These are phyloP conservation scores for Zophobas atratus DNA, from an alignment of 1,140 invertebrate species.

Conservation along the genomic window DNA sequence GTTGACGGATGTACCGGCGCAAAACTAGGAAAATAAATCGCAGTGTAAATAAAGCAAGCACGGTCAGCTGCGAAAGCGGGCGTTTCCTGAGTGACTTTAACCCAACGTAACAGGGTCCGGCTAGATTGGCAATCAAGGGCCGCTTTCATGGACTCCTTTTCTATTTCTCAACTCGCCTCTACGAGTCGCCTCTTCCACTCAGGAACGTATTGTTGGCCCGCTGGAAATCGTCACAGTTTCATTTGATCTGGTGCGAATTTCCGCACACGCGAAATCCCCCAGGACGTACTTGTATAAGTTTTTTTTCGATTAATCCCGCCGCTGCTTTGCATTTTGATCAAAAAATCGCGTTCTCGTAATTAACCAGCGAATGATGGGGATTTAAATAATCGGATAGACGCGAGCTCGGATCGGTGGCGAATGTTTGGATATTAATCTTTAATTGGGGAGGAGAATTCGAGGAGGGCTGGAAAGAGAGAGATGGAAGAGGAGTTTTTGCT, in stretches of 20 bases:
- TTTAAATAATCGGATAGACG: slow-evolving; percentile 16
- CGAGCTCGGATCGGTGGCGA: neutral
- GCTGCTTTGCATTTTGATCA: slow-evolving; percentile 34
- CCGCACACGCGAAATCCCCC: slow-evolving; percentile 32
- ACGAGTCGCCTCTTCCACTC: slow-evolving; percentile 37
- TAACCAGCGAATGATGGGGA: slow-evolving; percentile 1
- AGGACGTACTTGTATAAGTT: slow-evolving; percentile 33
- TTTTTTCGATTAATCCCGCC: slow-evolving; percentile 32
- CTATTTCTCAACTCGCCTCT: slow-evolving; percentile 49
- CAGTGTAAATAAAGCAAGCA: slow-evolving; percentile 44
- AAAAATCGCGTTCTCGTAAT: slow-evolving; percentile 9
- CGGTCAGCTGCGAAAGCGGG: slow-evolving; percentile 42
- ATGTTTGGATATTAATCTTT: neutral
- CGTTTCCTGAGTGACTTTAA: slow-evolving; percentile 47
- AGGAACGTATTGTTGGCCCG: slow-evolving; percentile 31
- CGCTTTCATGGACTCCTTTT: slow-evolving; percentile 54
- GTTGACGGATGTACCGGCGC: slow-evolving; percentile 33
- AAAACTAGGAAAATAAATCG: slow-evolving; percentile 44
- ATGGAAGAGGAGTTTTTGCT: too few relatives aligned
- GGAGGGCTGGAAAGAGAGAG: too few relatives aligned
- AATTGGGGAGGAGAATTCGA: neutral
- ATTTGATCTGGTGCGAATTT: slow-evolving; percentile 40
- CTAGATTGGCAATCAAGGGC: slow-evolving; percentile 55
- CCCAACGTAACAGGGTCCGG: slow-evolving; percentile 52
- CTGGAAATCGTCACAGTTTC: slow-evolving; percentile 38